Evolutionary conservation across 1,140 invertebrate species (phyloP).

Genomic region (Olivierus martensii): DNA sequence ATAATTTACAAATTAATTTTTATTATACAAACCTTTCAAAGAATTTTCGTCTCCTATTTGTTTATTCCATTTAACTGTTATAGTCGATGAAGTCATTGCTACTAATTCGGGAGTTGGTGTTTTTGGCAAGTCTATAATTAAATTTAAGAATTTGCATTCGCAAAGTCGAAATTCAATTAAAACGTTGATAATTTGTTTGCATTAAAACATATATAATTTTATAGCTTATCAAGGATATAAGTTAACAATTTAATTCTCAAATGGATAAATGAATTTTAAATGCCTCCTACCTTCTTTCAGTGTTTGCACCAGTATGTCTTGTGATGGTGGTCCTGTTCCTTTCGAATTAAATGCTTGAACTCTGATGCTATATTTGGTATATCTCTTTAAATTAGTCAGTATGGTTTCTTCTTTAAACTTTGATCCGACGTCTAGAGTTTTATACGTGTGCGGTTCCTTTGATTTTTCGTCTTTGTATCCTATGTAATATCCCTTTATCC

Average conservation of each 20-base stretch:
- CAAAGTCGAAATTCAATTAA: too few species aligned
- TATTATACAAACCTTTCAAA: too few species aligned
- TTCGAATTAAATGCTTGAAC: conserved; percentile 35
- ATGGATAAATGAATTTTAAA: not conserved
- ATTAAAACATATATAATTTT: too few species aligned
- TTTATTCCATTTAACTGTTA: conserved; percentile 13
- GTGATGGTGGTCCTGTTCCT: conserved; percentile 30
- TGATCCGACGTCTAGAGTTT: conserved; percentile 21
- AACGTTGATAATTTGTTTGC: too few species aligned
- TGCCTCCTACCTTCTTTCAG: conserved; percentile 8
- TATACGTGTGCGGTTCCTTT: conserved; percentile 24
- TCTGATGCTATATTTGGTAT: conserved; percentile 33
- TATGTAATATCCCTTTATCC: conserved; percentile 35
- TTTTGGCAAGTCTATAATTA: conserved; percentile 5
- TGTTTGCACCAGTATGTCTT: conserved; percentile 25
- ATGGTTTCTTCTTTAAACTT: conserved; percentile 21
- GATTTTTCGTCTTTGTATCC: conserved; percentile 32
- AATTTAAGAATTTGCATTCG: too few species aligned
- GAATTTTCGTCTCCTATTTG: not conserved
- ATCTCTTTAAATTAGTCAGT: conserved; percentile 55
- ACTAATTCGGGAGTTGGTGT: conserved; percentile 8
- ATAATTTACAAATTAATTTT: too few species aligned
- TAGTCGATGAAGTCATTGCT: conserved; percentile 8
- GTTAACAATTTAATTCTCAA: not conserved
- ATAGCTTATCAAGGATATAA: too few species aligned